Evolutionary conservation across 2,797 vertebrate species (phyloP), one percentile per base, ranked within the genome.

Genomic region (Perdix hodgsoniae): DNA sequence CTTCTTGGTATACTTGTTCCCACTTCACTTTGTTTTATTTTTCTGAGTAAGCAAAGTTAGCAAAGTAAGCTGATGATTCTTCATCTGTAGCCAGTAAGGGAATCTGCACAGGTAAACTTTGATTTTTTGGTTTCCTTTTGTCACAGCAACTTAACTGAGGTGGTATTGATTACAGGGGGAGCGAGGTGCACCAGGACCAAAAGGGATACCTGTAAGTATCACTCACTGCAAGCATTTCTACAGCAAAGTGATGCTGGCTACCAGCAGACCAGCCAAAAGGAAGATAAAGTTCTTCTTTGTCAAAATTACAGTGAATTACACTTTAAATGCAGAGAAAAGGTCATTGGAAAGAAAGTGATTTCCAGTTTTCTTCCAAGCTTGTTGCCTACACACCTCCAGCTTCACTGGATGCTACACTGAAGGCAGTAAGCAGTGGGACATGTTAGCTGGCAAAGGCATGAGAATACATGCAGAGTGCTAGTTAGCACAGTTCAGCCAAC

Each of bases 151-250:
- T 71, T 96, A 96, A 97, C 79, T 71, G 39, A 63, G 17, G 40
- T 92, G 56, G 4, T 94, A n/a, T 95, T 97, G 91, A 73, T 98
- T 97, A 72, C 94, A 99, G 99, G 99, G 99, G 23, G 98, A 99
- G 54, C 98, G 98, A 98, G 99, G 99, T 67, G 98, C 98, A 96
- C 98, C 99, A 67, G 99, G 99, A 96, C 98, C 98, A 91, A 97
- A 98, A 70, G 99, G 99, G 97, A 98, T 98, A 97, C 99, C 99
- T 94, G 99, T 99, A 98, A 99, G 99, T 98, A 97, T 88, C 74
- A 18, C 64, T 61, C 7, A 47, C 10, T 60, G 52, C 5, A 47
- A 16, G 59, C 17, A 71, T 83, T 86, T 83, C 56, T 52, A 78
- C 71, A 74, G 33, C 13, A 85, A 23, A 65, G 7, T 63, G 14